phyloP scores from a whole-genome alignment of 1,140 invertebrate genomes.

The Pseudoatta argentina region DNA sequence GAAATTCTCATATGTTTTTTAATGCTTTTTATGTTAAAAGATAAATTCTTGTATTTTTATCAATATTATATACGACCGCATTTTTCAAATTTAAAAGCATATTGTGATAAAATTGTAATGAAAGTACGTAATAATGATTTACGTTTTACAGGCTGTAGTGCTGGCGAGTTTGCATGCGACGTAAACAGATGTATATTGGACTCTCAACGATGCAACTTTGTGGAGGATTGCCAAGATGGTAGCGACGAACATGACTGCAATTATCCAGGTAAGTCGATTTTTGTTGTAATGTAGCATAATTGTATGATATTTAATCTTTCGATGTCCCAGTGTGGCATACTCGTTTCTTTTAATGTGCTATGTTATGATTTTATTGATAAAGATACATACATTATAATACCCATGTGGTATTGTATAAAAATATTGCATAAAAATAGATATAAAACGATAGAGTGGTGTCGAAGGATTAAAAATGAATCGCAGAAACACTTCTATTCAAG shows the following conservation, averaged over 20 bases:
- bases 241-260: conserved; percentile 88
- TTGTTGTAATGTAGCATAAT: neutral
- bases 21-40: conserved; percentile 17
- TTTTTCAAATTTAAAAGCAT: neutral
- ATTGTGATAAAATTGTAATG: neutral
- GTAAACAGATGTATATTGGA: conserved; percentile 83
- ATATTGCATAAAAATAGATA: no score
- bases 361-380: no score
- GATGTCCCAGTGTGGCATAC: no score
- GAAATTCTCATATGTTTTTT: conserved; percentile 1
- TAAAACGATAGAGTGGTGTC: no score
- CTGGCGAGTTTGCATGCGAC: conserved; percentile 83
- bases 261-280: conserved; percentile 83
- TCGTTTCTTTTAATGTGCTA: no score
- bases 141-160: conserved; percentile 80
- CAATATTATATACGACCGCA: neutral
- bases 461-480: neutral
- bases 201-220: conserved; percentile 87
- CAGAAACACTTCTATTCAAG: neutral
- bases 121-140: neutral
- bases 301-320: neutral
- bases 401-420: no score
- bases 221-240: conserved; percentile 88
- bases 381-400: no score
- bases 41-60: neutral